These are phyloP conservation scores for Andrena flavipes DNA, from an alignment of 2,888 invertebrate species.

Conservation along the genomic window DNA sequence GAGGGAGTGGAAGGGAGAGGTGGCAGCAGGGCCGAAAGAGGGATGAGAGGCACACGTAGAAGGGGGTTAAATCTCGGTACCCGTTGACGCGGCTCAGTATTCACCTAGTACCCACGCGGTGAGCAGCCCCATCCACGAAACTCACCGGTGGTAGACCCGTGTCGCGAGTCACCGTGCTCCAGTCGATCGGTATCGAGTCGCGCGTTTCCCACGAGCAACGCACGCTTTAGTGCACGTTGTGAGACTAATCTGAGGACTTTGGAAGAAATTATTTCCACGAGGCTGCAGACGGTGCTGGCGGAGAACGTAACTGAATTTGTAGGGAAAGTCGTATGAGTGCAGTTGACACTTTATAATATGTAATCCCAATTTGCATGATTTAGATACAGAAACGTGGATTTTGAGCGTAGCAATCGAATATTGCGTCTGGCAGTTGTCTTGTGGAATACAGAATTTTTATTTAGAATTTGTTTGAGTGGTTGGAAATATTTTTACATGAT, in stretches of 20 bases:
- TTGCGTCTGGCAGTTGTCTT: too few species aligned
- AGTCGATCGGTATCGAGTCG: neutral
- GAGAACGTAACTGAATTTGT: neutral
- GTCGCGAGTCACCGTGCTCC: slow-evolving; percentile 2
- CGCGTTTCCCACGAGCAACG: neutral
- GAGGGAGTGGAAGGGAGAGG: slow-evolving; percentile 67
- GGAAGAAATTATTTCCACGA: neutral
- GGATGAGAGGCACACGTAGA: slow-evolving; percentile 66
- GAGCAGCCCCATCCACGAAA: slow-evolving; percentile 60
- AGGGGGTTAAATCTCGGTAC: slow-evolving; percentile 73
- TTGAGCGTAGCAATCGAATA: too few species aligned
- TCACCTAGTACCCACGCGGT: slow-evolving; percentile 75
- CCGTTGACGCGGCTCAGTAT: slow-evolving; percentile 78
- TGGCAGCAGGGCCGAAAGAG: slow-evolving; percentile 63
- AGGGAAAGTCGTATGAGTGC: neutral
- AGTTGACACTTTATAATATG: neutral
- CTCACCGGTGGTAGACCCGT: slow-evolving; percentile 2
- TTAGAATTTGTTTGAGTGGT: too few species aligned
- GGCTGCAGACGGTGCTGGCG: neutral
- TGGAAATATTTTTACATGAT: too few species aligned
- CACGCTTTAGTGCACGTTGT: slow-evolving; percentile 16
- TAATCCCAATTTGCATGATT: too few species aligned
- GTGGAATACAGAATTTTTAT: too few species aligned
- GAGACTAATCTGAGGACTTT: neutral
- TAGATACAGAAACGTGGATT: too few species aligned